phyloP scores from a whole-genome alignment of 2,113 vertebrate genomes.

The Mormyrus lacerda region DNA sequence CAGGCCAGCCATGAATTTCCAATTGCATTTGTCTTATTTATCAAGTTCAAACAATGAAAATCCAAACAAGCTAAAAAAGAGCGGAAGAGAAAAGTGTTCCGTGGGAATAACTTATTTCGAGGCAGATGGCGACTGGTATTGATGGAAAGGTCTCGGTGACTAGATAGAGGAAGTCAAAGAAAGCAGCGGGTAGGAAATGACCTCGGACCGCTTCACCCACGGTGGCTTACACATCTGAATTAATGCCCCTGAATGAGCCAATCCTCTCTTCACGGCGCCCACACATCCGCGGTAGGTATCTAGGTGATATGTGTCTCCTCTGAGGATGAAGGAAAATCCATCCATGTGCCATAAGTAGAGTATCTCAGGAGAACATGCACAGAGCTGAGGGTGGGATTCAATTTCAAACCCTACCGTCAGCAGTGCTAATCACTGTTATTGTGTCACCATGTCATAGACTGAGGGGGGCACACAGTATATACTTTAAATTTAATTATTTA shows the following conservation, averaged over 20 bases:
- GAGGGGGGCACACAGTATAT: not conserved
- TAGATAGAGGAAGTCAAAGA: constrained; percentile 29
- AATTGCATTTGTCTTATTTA: constrained; percentile 70
- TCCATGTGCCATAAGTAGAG: constrained; percentile 8
- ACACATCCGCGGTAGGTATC: constrained; percentile 53
- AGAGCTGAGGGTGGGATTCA: constrained; percentile 21
- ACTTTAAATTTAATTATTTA: not conserved
- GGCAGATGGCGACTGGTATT: constrained; percentile 57
- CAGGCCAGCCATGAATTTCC: constrained; percentile 63
- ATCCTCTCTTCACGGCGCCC: constrained; percentile 54
- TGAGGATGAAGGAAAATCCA: not conserved
- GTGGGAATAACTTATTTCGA: constrained; percentile 61
- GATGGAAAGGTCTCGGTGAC: constrained; percentile 47
- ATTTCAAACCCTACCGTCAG: not conserved
- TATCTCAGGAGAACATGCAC: constrained; percentile 29
- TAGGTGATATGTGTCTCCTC: constrained; percentile 46
- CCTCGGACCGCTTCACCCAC: constrained; percentile 59
- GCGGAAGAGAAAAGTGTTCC: constrained; percentile 47
- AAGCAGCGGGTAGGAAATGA: constrained; percentile 29
- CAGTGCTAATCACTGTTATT: not conserved
- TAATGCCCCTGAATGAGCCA: constrained; percentile 60
- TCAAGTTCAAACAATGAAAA: constrained; percentile 72
- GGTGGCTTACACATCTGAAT: constrained; percentile 64
- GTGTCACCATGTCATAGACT: not conserved
- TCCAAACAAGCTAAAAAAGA: constrained; percentile 67